A percentile compares a stretch with the other conserved stretches of the same genome.
These are phyloP conservation scores for Tuta absoluta DNA, from an alignment of 2,888 invertebrate species.

Conservation along the genomic window DNA sequence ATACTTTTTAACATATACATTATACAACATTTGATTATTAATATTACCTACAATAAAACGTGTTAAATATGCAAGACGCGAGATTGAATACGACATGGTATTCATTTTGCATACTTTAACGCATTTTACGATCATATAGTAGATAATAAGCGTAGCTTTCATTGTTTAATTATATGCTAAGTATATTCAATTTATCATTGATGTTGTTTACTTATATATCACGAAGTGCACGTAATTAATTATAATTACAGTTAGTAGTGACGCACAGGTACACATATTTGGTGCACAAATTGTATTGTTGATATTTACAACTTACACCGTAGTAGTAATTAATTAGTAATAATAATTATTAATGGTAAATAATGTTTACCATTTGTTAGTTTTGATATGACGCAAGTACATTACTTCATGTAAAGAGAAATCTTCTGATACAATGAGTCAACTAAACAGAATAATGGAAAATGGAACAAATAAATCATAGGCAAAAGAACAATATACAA, in stretches of 20 bases:
- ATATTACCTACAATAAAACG: conserved; percentile 44
- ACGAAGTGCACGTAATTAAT: conserved; percentile 22
- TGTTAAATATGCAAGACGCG: conserved; percentile 68
- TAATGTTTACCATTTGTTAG: neutral
- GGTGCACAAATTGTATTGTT: conserved; percentile 16
- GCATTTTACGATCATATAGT: conserved; percentile 47
- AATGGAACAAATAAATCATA: too few species aligned
- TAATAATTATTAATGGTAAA: neutral
- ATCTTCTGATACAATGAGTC: too few species aligned
- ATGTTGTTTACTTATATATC: conserved; percentile 28
- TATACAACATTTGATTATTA: conserved; percentile 15
- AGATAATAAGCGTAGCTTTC: conserved; percentile 18
- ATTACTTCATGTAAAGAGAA: neutral
- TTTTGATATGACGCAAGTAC: neutral
- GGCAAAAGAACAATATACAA: too few species aligned
- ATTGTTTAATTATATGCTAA: conserved; percentile 26
- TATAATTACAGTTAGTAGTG: conserved; percentile 25
- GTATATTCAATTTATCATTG: conserved; percentile 30
- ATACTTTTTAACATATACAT: conserved; percentile 14
- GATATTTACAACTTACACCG: conserved; percentile 5
- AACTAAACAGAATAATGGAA: too few species aligned
- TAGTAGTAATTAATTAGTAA: neutral
- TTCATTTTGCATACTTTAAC: conserved; percentile 62
- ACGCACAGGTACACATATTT: conserved; percentile 28
- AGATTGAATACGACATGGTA: conserved; percentile 62